These are phyloP conservation scores for Dufourea novaeangliae DNA, from an alignment of 1,140 invertebrate species.

Conservation along the genomic window DNA sequence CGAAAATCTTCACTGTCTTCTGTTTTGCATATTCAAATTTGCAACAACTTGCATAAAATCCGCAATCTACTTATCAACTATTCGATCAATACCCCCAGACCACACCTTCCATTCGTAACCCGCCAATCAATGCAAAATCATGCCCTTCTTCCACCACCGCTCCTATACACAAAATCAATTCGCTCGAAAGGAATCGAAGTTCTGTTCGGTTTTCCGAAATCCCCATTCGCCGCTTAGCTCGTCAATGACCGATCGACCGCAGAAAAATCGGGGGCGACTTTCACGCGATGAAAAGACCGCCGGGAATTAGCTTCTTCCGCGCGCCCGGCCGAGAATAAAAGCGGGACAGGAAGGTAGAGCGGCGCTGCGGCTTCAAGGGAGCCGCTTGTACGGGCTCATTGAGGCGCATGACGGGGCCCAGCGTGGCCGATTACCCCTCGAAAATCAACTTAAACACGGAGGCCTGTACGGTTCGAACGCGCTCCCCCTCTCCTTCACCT, in stretches of 20 bases:
- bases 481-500: too few species aligned
- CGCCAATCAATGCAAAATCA: too few species aligned
- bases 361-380: not conserved
- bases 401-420: constrained; percentile 42
- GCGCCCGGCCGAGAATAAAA: constrained; percentile 38
- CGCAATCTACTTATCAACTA: too few species aligned
- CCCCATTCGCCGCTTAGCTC: not conserved
- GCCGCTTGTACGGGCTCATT: constrained; percentile 34
- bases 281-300: not conserved
- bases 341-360: not conserved
- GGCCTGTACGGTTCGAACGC: constrained; percentile 16
- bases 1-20: too few species aligned
- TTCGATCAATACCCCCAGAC: too few species aligned
- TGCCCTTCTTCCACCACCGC: not conserved
- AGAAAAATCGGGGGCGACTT: constrained; percentile 16
- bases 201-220: not conserved
- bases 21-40: too few species aligned
- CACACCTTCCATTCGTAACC: too few species aligned
- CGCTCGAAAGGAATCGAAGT: not conserved
- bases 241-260: not conserved
- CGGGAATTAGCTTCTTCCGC: constrained; percentile 52
- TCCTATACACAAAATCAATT: not conserved
- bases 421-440: constrained; percentile 50
- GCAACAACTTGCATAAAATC: too few species aligned
- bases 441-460: constrained; percentile 50